These are phyloP conservation scores for Edolisoma coerulescens DNA, from an alignment of 2,113 vertebrate species.

Conservation along the genomic window DNA sequence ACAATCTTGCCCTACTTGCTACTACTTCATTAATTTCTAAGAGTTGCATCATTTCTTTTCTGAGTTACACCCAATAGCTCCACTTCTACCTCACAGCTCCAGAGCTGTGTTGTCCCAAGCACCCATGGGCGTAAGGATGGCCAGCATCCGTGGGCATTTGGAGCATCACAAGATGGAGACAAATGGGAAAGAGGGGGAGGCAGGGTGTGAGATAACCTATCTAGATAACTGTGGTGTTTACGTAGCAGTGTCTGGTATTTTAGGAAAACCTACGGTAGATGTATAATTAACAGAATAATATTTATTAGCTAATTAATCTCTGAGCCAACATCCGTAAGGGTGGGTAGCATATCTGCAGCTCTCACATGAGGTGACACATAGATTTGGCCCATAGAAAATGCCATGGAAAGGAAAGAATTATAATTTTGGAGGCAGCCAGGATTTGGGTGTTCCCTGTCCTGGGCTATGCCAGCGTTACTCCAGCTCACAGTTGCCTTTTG, in stretches of 20 bases:
- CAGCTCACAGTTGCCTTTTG: background rate
- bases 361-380: background rate
- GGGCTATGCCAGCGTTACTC: background rate
- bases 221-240: background rate
- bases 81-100: background rate
- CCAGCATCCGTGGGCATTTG: fast-evolving
- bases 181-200: background rate
- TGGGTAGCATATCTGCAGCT: background rate
- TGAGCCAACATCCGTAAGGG: background rate
- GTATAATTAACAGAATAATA: background rate
- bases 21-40: background rate
- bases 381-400: background rate
- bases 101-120: background rate
- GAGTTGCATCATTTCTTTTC: background rate
- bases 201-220: background rate
- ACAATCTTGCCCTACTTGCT: background rate
- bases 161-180: background rate
- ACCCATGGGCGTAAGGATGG: fast-evolving
- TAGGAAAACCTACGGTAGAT: background rate
- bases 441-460: background rate
- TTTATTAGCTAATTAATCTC: background rate
- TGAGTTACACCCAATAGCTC: background rate
- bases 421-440: background rate
- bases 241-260: background rate
- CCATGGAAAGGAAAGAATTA: background rate